phyloP scores from a whole-genome alignment of 2,888 invertebrate genomes.

The Eupithecia abbreviata region DNA sequence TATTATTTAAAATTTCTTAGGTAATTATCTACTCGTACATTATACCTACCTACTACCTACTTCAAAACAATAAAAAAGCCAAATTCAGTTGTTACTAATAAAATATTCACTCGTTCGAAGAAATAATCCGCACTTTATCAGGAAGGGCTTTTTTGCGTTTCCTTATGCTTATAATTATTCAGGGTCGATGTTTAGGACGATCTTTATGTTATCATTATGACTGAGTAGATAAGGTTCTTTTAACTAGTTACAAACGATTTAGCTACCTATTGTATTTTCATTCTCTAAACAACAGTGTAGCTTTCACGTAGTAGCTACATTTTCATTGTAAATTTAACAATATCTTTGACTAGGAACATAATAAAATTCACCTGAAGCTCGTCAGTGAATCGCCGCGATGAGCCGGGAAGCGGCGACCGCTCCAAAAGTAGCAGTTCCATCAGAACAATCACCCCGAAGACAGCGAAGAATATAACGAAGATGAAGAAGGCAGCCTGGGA shows the following conservation, averaged over 20 bases:
- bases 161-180: background rate
- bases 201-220: background rate
- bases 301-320: background rate
- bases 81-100: background rate
- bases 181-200: background rate
- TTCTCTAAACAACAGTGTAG: background rate
- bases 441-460: slow-evolving; percentile 93
- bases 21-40: background rate
- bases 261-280: background rate
- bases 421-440: slow-evolving; percentile 89
- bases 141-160: background rate
- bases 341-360: slow-evolving; percentile 3
- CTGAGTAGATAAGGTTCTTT: background rate
- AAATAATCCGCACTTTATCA: background rate
- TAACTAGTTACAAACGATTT: background rate
- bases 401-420: slow-evolving; percentile 82
- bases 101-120: background rate
- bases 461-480: slow-evolving; percentile 94
- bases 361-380: slow-evolving; percentile 84
- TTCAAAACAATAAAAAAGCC: background rate
- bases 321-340: background rate
- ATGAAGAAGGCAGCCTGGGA: slow-evolving; percentile 88
- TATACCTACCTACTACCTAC: background rate
- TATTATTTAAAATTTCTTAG: background rate
- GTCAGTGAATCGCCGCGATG: slow-evolving; percentile 86